Evolutionary conservation across 2,797 vertebrate species (phyloP).

Genomic region (Rhincodon typus): DNA sequence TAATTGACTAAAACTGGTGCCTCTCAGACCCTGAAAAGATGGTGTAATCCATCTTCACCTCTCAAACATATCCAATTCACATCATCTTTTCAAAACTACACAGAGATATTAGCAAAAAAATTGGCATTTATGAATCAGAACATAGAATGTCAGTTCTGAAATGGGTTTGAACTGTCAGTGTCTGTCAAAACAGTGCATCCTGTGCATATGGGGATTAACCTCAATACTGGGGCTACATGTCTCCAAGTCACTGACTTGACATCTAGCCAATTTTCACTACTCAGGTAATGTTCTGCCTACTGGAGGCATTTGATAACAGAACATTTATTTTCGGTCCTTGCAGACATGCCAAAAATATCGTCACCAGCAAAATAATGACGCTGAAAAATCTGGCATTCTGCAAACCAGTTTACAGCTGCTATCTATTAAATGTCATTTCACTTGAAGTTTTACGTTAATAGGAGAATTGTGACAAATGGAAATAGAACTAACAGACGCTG

Average conservation of each 20-base stretch:
- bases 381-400: neutral
- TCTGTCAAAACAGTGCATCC: conserved; percentile 12
- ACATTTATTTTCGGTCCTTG: neutral
- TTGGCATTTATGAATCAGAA: neutral
- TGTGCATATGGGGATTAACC: neutral
- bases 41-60: neutral
- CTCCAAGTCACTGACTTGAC: neutral
- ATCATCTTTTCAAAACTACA: neutral
- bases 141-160: neutral
- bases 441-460: neutral
- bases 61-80: neutral
- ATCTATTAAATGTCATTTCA: neutral
- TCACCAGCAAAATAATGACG: neutral
- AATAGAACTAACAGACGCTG: neutral
- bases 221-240: neutral
- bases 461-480: neutral
- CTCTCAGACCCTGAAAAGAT: neutral
- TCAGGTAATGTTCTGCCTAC: conserved; percentile 26
- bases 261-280: conserved; percentile 1
- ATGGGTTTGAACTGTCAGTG: neutral
- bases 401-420: neutral
- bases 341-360: neutral
- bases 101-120: neutral
- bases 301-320: neutral
- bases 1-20: conserved; percentile 3